These are phyloP conservation scores for Abramis brama DNA, from an alignment of 2,113 vertebrate species.

Conservation along the genomic window DNA sequence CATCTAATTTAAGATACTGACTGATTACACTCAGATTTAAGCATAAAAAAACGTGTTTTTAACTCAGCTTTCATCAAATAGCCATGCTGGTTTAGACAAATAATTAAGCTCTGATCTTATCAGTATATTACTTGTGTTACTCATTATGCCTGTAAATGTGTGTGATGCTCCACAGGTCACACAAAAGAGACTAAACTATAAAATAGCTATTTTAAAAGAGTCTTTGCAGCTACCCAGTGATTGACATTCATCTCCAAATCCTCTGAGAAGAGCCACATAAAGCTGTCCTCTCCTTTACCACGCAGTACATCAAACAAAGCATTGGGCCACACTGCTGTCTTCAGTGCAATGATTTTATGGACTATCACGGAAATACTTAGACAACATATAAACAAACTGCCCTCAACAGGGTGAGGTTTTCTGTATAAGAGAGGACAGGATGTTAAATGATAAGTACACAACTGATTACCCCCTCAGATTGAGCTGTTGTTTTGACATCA, in stretches of 20 bases:
- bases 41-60: neutral
- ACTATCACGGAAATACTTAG: neutral
- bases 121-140: neutral
- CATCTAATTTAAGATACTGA: constrained; percentile 6
- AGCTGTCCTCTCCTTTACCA: neutral
- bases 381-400: constrained; percentile 22
- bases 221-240: constrained; percentile 2
- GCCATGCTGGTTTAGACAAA: neutral
- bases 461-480: neutral
- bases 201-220: neutral
- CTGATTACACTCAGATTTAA: constrained; percentile 4
- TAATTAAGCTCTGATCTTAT: constrained; percentile 1
- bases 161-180: neutral
- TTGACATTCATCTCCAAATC: constrained; percentile 25
- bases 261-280: constrained; percentile 6
- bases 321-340: neutral
- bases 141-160: neutral
- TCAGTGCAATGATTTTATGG: neutral
- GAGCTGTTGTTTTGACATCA: neutral
- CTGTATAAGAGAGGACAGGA: neutral
- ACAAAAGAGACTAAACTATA: neutral
- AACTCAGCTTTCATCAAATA: neutral
- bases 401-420: neutral
- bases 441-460: neutral
- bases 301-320: constrained; percentile 6